Base-by-base conservation (phyloP, 2,888 invertebrate genomes). In the Carabus problematicus region DNA sequence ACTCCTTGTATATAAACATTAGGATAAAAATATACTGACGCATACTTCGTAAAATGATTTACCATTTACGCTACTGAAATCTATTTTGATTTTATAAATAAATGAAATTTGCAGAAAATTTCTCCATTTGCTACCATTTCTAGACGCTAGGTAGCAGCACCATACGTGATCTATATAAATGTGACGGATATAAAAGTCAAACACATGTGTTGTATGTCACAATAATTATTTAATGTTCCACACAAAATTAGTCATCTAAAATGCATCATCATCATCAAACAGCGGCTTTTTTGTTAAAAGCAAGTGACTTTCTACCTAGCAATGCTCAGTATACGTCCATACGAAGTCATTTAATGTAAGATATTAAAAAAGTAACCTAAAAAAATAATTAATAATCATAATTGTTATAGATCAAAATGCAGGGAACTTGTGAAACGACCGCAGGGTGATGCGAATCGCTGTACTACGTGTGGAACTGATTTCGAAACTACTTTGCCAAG, bases 391-490 rank as follows among this genome's bases (percentile, higher is more conserved):
- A 11, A 6, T 40, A 58, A 16, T 42, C 3, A 18, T 60, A 41
- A 16, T 11, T 49, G 9, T 61, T 66, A 19, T 52, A 71, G 71
- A 42, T 45, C 61, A 47, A 63, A 70, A 18, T 71, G 70, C n/a
- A 29, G 7, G n/a, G 18, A n/a, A 29, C 16, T 29, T 18, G 7
- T 55, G 18, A 16, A n/a, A 8, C 9, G 9, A 19, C 8, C 39
- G 19, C 19, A 16, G 29, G n/a, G 19, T 18, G 19, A 55, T 8
- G 2, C 19, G 8, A 6, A n/a, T 12, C 18, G 40, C 6, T 59
- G 59, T 41, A 16, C 14, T 12, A 12, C 16, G 9, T 59, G 59
- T 59, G 59, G 59, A 1, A 42, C 41, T 8, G 7, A 40, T 41
- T 59, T 59, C n/a, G 42, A 59, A 8, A 42, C 12, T 14, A 4